Conservation (phyloP, 2,888 invertebrate species). For the Cylloceria caligata region DNA sequence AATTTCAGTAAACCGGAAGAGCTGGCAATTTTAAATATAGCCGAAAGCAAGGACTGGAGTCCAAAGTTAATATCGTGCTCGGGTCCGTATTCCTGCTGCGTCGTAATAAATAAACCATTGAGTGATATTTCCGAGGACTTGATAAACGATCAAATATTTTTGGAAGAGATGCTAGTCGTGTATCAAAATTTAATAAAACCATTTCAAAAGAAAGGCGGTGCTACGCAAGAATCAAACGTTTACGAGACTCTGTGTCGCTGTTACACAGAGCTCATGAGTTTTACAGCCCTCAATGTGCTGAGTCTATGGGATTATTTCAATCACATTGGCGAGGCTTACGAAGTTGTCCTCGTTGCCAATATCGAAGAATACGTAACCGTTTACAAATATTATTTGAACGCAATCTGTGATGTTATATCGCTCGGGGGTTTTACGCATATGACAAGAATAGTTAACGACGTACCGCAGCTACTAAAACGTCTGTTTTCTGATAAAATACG, state of each 20-base stretch:
- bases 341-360: conserved; percentile 89
- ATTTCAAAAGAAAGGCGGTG: conserved; percentile 88
- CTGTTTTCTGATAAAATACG: conserved; percentile 87
- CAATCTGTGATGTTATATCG: conserved; percentile 90
- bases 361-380: conserved; percentile 90
- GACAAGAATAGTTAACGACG: conserved; percentile 87
- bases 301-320: conserved; percentile 90
- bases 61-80: conserved; percentile 78
- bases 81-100: conserved; percentile 80
- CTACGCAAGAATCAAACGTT: conserved; percentile 86
- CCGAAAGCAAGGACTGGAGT: conserved; percentile 68
- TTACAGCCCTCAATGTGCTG: conserved; percentile 89
- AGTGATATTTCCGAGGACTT: conserved; percentile 82
- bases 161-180: conserved; percentile 89
- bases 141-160: conserved; percentile 89
- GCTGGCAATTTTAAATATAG: conserved; percentile 74
- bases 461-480: conserved; percentile 86
- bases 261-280: conserved; percentile 89
- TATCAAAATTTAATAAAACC: conserved; percentile 88
- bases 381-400: conserved; percentile 90
- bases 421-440: conserved; percentile 90
- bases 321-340: conserved; percentile 87
- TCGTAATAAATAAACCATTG: conserved; percentile 76
- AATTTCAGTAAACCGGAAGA: conserved; percentile 73
- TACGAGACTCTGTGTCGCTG: conserved; percentile 89